Conservation (phyloP, 2,113 vertebrate species). For the Ciconia boyciana region DNA sequence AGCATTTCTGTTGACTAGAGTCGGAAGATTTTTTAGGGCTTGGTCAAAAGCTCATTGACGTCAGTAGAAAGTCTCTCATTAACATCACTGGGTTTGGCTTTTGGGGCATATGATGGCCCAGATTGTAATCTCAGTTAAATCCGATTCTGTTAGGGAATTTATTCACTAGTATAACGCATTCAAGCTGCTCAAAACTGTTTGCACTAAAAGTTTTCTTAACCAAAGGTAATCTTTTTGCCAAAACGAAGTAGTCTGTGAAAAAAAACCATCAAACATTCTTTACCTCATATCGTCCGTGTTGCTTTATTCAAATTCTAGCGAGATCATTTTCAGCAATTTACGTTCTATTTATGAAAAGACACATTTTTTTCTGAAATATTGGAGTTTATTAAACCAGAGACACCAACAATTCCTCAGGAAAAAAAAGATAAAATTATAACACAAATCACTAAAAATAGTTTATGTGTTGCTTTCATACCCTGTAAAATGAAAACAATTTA, state of each 20-base stretch:
- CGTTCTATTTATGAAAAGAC: background rate
- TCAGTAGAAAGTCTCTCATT: conserved; percentile 64
- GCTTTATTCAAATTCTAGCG: background rate
- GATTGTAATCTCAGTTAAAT: conserved; percentile 66
- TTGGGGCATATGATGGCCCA: conserved; percentile 65
- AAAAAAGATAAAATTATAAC: background rate
- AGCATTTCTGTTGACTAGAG: background rate
- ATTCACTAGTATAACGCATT: conserved; percentile 33
- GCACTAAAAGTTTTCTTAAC: conserved; percentile 40
- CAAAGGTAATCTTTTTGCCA: background rate
- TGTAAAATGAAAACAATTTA: background rate
- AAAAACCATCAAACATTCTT: background rate
- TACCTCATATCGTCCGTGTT: background rate
- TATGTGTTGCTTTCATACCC: background rate
- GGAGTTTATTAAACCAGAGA: background rate
- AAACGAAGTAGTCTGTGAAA: background rate
- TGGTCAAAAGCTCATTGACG: conserved; percentile 59
- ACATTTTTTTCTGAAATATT: background rate
- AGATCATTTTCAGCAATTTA: background rate
- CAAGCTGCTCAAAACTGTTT: conserved; percentile 42
- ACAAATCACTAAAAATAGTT: background rate
- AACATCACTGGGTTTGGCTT: conserved; percentile 52
- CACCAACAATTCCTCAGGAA: background rate
- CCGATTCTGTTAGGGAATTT: conserved; percentile 58
- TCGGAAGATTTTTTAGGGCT: conserved; percentile 27